Evolutionary conservation across 2,797 vertebrate species (phyloP).

Genomic region (Prionace glauca): DNA sequence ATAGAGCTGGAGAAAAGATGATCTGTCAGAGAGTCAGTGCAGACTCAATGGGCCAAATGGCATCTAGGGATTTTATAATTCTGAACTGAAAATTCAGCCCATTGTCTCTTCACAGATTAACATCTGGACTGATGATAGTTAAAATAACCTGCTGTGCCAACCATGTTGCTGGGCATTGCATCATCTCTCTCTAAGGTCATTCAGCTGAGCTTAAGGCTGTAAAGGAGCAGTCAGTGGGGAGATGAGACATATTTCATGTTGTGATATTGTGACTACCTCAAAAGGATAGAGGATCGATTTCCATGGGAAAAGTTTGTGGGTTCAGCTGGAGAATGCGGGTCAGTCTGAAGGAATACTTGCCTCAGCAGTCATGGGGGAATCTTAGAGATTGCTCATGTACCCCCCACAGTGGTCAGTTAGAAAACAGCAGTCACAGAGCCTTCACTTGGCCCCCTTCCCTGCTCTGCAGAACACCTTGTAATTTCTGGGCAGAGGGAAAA

Average conservation of each 20-base stretch:
- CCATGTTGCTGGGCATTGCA: not conserved
- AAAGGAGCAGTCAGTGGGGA: not conserved
- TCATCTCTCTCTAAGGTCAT: not conserved
- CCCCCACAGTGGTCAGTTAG: not conserved
- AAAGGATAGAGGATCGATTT: not conserved
- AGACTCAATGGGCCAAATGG: too few relatives aligned
- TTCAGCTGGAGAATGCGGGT: not conserved
- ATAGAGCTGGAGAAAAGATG: too few relatives aligned
- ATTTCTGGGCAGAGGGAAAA: not conserved
- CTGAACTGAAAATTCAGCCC: not conserved
- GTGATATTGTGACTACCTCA: not conserved
- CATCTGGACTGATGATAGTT: not conserved
- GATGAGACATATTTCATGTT: not conserved
- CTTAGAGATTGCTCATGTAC: not conserved
- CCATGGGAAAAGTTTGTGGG: not conserved
- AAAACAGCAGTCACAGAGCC: not conserved
- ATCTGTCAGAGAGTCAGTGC: too few relatives aligned
- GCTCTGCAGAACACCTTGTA: not conserved
- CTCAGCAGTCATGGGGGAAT: not conserved
- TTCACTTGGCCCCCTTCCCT: not conserved
- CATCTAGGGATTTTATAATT: too few relatives aligned
- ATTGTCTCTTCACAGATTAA: not conserved
- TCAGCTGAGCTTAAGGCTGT: not conserved
- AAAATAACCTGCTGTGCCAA: not conserved
- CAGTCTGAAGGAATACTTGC: not conserved